phyloP scores from a whole-genome alignment of 2,797 vertebrate genomes.

The Atherinosoma microstoma region DNA sequence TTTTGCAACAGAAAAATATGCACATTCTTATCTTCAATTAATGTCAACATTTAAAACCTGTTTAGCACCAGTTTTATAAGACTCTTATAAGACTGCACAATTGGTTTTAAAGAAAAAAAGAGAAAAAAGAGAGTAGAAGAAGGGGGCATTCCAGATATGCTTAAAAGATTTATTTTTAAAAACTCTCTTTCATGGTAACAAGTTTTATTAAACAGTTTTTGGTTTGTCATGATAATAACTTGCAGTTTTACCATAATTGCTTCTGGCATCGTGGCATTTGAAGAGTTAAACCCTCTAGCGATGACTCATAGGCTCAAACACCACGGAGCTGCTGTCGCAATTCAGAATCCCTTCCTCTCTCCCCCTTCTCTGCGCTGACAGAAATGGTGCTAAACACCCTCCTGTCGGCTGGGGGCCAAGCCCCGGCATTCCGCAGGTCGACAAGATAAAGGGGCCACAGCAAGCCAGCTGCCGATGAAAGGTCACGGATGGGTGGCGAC shows the following conservation, averaged over 20 bases:
- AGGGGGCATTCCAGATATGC: background rate
- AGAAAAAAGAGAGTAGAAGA: background rate
- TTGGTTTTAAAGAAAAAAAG: background rate
- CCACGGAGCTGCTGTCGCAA: constrained; percentile 77
- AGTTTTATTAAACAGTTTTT: background rate
- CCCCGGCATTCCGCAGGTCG: constrained; percentile 48
- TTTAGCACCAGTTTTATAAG: background rate
- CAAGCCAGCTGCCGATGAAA: constrained; percentile 26
- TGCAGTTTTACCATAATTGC: background rate
- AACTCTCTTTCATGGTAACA: background rate
- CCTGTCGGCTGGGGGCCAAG: constrained; percentile 42
- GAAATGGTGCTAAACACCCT: constrained; percentile 70
- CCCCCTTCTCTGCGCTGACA: constrained; percentile 44
- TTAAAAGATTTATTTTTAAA: background rate
- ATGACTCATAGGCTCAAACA: constrained; percentile 83
- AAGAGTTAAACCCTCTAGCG: constrained; percentile 80
- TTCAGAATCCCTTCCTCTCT: constrained; percentile 49
- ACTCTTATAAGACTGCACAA: background rate
- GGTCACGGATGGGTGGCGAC: constrained; percentile 32
- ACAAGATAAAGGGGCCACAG: constrained; percentile 52
- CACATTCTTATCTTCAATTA: background rate
- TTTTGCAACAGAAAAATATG: background rate
- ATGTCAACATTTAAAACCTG: background rate
- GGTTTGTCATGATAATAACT: background rate
- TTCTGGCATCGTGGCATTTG: constrained; percentile 23